Evolutionary conservation across 2,113 vertebrate genomes (phyloP), one percentile per base, ranked within the genome.

Genomic region (Nibea coibor): DNA sequence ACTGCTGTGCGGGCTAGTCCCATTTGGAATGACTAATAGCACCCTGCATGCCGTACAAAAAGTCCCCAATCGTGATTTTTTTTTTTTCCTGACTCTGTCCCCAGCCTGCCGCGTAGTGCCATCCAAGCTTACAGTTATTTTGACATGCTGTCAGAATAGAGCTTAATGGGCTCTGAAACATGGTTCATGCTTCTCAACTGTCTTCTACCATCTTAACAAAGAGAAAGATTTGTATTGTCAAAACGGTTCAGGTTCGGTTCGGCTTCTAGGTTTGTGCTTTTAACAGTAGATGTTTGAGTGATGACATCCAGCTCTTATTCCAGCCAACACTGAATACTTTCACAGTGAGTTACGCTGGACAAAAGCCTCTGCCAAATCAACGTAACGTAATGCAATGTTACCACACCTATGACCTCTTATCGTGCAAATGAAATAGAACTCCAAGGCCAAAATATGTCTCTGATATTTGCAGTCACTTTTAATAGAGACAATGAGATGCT

Each of bases 1-100:
- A 75, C 54, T 69, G 63, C 73, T 77, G 65, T 57, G 54, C 69
- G 59, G 73, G 39, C 50, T 56, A 10, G 70, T 70, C 80, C 69
- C 71, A 81, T 80, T 84, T 51, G 9, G 45, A 66, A 66, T 69
- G 78, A 84, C 69, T 72, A 65, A 86, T 66, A 65, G 56, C 62
- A 10, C 58, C n/a, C 53, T 62, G 68, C 65, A 73, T 28, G 10
- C 26, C 53, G 39, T 19, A 78, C 64, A 68, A 70, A 75, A 67
- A 42, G 28, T 66, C 78, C 68, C 22, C 14, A n/a, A 51, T 66
- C 64, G 65, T 72, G 12, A 76, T 65, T 54, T 47, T 26, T 62
- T 65, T 54, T 47, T 26, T 62, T 50, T 53, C 7, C 16, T 47
- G 59, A 19, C 54, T 76, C 45, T 17, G 63, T 61, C 61, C 57